A percentile compares a stretch with the other conserved stretches of the same genome.
phyloP scores from a whole-genome alignment of 2,113 vertebrate genomes.

The Henicopernis longicauda region DNA sequence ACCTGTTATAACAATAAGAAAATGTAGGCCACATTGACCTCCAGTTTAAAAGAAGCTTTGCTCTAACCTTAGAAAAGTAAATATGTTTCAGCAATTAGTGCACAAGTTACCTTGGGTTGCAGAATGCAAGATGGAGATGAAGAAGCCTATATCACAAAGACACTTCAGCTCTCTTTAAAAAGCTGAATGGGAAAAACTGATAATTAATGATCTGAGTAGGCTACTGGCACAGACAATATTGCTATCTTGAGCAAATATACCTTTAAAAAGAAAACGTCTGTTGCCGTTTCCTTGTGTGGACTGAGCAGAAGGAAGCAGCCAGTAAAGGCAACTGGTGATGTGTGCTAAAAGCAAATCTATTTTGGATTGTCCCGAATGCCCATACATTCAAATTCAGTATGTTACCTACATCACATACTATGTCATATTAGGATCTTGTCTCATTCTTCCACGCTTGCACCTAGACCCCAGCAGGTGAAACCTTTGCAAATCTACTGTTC shows the following conservation, averaged over 20 bases:
- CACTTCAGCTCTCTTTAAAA: neutral
- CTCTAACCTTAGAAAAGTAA: neutral
- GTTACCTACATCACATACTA: neutral
- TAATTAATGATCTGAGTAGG: neutral
- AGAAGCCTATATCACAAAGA: neutral
- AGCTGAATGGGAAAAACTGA: neutral
- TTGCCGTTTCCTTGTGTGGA: neutral
- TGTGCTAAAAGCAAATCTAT: neutral
- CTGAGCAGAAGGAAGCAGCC: neutral
- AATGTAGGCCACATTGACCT: neutral
- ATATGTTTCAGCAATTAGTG: neutral
- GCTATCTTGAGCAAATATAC: neutral
- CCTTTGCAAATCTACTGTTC: neutral
- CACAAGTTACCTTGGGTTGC: neutral
- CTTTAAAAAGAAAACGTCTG: neutral
- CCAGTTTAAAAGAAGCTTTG: neutral
- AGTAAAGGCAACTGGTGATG: neutral
- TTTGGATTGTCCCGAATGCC: neutral
- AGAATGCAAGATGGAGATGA: neutral
- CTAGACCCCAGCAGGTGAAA: neutral
- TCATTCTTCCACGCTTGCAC: neutral
- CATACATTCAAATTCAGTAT: neutral
- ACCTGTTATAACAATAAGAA: neutral
- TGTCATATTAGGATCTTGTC: neutral
- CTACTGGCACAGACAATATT: neutral